Evolutionary conservation across 2,113 vertebrate species (phyloP).

Genomic region (Baryphthengus martii): DNA sequence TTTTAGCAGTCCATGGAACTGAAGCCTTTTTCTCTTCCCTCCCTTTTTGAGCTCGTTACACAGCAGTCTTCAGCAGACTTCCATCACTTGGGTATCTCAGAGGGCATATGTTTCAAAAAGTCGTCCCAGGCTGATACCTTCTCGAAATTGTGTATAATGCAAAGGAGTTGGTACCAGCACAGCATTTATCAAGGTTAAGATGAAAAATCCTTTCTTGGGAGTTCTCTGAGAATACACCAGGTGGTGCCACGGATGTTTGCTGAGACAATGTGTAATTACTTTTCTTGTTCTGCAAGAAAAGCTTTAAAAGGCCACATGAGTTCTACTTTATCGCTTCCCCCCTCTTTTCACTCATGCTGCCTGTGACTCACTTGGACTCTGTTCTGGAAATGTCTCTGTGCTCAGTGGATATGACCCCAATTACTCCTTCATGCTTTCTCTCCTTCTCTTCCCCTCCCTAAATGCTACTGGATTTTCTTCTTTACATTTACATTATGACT

Average conservation of each 20-base stretch:
- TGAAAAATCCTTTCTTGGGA: slow-evolving; percentile 30
- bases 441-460: neutral
- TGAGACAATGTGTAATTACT: slow-evolving; percentile 56
- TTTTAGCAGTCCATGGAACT: neutral
- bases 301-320: slow-evolving; percentile 9
- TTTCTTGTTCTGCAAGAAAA: slow-evolving; percentile 39
- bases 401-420: slow-evolving; percentile 55
- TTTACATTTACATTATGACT: slow-evolving; percentile 44
- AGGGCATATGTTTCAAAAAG: neutral
- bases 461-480: slow-evolving; percentile 1
- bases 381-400: slow-evolving; percentile 48
- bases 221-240: slow-evolving; percentile 34
- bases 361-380: neutral
- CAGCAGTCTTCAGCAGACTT: neutral
- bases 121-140: neutral
- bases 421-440: slow-evolving; percentile 13
- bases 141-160: neutral
- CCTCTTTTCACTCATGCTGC: neutral
- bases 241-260: slow-evolving; percentile 20
- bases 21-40: neutral
- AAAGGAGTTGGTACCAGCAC: neutral
- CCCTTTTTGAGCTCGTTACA: neutral
- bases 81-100: neutral
- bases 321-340: slow-evolving; percentile 7
- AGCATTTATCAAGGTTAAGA: slow-evolving; percentile 20